Evolutionary conservation across 2,113 vertebrate species (phyloP).

Genomic region (Malurus elegans): DNA sequence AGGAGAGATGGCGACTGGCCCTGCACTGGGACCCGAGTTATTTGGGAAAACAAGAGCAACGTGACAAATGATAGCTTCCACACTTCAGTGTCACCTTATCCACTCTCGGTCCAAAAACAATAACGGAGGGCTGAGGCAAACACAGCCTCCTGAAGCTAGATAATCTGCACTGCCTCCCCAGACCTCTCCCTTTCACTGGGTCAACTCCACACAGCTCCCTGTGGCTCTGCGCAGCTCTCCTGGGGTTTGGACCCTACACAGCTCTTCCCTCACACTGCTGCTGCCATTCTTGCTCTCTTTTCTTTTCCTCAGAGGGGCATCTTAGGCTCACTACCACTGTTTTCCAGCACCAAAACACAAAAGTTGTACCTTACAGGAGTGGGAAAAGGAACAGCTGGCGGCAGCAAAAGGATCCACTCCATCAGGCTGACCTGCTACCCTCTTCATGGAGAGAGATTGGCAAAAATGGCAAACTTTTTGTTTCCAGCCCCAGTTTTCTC

Average conservation of each 20-base stretch:
- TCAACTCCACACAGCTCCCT: rapidly evolving
- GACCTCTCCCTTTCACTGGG: no score
- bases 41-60: neutral
- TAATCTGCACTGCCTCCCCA: neutral
- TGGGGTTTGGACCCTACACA: no score
- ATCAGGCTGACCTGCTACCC: neutral
- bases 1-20: neutral
- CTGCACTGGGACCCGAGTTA: neutral
- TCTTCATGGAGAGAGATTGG: neutral
- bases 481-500: neutral
- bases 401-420: rapidly evolving
- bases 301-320: neutral
- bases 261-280: neutral
- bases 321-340: neutral
- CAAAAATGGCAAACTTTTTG: neutral
- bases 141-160: neutral
- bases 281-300: neutral
- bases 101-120: no score
- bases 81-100: rapidly evolving
- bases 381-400: neutral
- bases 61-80: neutral
- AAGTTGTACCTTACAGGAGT: neutral
- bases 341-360: neutral
- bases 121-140: neutral
- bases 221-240: no score